Base-by-base conservation (phyloP, 2,797 vertebrate genomes). In the Gymnopithys bicolor region DNA sequence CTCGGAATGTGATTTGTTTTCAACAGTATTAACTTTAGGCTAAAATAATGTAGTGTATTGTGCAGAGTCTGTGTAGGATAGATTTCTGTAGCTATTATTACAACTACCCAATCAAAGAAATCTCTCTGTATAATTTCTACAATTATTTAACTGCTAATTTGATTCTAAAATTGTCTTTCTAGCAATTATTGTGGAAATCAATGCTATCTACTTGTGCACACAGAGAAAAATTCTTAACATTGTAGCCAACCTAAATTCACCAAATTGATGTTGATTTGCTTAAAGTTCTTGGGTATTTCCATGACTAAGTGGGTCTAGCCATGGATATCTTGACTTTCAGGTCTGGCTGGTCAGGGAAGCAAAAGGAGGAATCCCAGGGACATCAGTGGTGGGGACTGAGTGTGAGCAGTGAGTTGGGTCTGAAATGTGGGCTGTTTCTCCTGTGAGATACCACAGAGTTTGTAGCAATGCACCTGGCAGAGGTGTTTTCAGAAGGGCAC, bases 61-160 rank as follows among this genome's bases (percentile, higher is more conserved):
- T 24, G 35, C 45, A 76, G 48, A 48, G n/a, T 45, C 58, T 62
- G 49, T 19, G 32, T 41, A 43, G 71, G 46, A 37, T 68, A 60
- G 48, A 74, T 67, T 91, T 85, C 87, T 93, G 58, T 43, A 63
- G 70, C 89, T 89, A 30, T 85, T 87, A 53, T 64, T 87, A 45
- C 73, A 64, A 60, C 33, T 53, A 21, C 35, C 71, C 84, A 80
- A 74, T 87, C 71, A 77, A 67, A 76, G 58, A 87, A 71, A 68
- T 80, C 60, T 81, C 37, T 51, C 68, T 81, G 49, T 73, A 30
- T 74, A 78, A 60, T 93, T 94, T 85, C 60, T 64, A 28, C 81
- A 81, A 74, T 86, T 92, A 89, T 79, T 91, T 87, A 58, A 58
- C 39, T 76, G 66, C 76, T 95, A 81, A 91, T 94, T 93, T 93